phyloP scores from a whole-genome alignment of 2,113 vertebrate species.

The Syrrhaptes paradoxus region DNA sequence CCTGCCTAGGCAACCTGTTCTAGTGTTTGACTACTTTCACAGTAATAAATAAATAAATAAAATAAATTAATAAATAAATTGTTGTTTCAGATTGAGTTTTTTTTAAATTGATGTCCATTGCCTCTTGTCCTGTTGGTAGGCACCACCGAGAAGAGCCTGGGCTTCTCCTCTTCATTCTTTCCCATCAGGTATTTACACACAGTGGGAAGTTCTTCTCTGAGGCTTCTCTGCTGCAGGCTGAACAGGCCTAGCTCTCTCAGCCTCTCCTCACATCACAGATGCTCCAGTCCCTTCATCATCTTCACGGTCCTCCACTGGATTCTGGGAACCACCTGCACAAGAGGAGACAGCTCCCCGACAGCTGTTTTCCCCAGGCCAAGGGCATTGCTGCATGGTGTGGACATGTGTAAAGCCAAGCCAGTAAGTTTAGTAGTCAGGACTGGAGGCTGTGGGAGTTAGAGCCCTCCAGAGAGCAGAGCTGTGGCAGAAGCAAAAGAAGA shows the following conservation, averaged over 20 bases:
- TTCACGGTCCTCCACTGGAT: neutral
- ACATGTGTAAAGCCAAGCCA: accelerated
- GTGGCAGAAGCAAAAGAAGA: neutral
- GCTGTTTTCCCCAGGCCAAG: neutral
- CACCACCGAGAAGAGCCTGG: too few species aligned
- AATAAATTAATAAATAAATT: too few species aligned
- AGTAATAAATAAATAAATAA: neutral
- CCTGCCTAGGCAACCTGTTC: neutral
- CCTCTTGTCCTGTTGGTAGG: too few species aligned
- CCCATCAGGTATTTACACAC: neutral
- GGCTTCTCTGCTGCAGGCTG: neutral
- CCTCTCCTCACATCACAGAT: neutral
- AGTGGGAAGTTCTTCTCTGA: neutral
- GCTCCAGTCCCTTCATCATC: neutral
- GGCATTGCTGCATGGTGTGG: neutral
- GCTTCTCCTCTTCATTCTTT: neutral
- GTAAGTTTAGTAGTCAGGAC: neutral
- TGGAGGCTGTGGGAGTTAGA: neutral
- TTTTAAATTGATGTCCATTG: too few species aligned
- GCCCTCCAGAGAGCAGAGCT: neutral
- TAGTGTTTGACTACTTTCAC: neutral
- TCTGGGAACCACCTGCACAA: neutral
- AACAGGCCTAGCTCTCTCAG: neutral
- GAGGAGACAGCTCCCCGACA: accelerated
- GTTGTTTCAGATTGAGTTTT: neutral